phyloP scores from a whole-genome alignment of 2,888 invertebrate species.

The Itoplectis maculator region DNA sequence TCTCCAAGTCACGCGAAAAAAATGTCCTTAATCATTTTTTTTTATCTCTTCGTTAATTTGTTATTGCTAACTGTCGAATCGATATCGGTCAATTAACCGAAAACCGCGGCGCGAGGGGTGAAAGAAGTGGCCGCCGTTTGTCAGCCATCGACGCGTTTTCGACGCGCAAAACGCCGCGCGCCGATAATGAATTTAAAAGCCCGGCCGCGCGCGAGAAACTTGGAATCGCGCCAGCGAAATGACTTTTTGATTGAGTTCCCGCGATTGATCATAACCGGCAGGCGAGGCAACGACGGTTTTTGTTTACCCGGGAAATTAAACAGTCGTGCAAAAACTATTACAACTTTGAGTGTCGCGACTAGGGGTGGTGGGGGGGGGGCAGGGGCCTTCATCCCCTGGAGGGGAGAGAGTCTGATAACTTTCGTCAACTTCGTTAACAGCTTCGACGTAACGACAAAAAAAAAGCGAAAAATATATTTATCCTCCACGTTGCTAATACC shows the following conservation, averaged over 20 bases:
- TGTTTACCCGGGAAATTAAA: not conserved
- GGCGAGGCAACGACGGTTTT: not conserved
- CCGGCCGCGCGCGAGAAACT: not conserved
- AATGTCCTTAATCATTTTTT: too few species aligned
- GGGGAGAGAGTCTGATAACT: not conserved
- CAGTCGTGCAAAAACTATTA: not conserved
- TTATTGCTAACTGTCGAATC: too few species aligned
- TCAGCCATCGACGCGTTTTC: not conserved
- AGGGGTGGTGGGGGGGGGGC: too few species aligned
- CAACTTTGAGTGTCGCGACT: not conserved
- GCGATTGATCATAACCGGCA: not conserved
- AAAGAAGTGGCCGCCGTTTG: too few species aligned
- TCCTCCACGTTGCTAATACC: not conserved
- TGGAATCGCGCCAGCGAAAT: not conserved
- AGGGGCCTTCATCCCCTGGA: too few species aligned
- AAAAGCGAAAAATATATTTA: conserved; percentile 3
- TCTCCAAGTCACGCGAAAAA: not conserved
- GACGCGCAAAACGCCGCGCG: not conserved
- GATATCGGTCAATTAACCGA: not conserved
- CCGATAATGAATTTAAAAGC: not conserved
- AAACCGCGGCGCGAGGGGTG: too few species aligned
- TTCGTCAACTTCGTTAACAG: not conserved
- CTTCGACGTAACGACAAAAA: not conserved
- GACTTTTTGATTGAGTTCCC: not conserved
- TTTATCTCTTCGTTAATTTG: too few species aligned